Evolutionary conservation across 2,797 vertebrate species (phyloP).

Genomic region (Picus viridis): DNA sequence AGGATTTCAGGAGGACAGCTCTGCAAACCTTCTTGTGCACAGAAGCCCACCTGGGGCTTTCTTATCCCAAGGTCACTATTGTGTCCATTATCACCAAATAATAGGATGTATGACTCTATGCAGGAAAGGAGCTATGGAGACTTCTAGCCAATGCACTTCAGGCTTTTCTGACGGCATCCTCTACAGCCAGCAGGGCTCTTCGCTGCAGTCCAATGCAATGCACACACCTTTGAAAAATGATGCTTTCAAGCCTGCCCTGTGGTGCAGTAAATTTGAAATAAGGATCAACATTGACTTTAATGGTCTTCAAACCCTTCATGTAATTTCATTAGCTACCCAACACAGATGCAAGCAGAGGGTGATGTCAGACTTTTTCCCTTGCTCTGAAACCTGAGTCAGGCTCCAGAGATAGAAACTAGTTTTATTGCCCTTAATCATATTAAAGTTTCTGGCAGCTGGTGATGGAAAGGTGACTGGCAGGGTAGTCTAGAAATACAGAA

Average conservation of each 20-base stretch:
- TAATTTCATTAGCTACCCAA: constrained; percentile 84
- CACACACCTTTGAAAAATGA: constrained; percentile 81
- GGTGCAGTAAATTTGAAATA: constrained; percentile 83
- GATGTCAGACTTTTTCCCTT: constrained; percentile 82
- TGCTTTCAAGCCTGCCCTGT: constrained; percentile 77
- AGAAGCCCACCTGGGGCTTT: neutral
- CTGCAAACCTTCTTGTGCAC: neutral
- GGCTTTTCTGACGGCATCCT: constrained; percentile 34
- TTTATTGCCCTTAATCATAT: constrained; percentile 82
- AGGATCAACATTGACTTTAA: constrained; percentile 86
- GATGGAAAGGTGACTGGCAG: constrained; percentile 72
- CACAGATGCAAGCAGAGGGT: constrained; percentile 80
- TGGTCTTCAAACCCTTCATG: constrained; percentile 77
- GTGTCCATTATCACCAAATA: constrained; percentile 48
- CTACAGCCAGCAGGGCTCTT: constrained; percentile 20
- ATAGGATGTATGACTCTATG: neutral
- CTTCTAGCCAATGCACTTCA: constrained; percentile 58
- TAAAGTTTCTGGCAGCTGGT: constrained; percentile 76
- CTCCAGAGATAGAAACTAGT: constrained; percentile 81
- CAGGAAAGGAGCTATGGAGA: constrained; percentile 7
- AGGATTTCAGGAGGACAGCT: neutral
- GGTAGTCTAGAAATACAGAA: constrained; percentile 70
- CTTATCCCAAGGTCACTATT: constrained; percentile 19
- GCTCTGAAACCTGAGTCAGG: constrained; percentile 82
- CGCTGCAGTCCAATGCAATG: constrained; percentile 48